Evolutionary conservation across 2,797 vertebrate genomes (phyloP).

Genomic region (Clarias laeviceps): DNA sequence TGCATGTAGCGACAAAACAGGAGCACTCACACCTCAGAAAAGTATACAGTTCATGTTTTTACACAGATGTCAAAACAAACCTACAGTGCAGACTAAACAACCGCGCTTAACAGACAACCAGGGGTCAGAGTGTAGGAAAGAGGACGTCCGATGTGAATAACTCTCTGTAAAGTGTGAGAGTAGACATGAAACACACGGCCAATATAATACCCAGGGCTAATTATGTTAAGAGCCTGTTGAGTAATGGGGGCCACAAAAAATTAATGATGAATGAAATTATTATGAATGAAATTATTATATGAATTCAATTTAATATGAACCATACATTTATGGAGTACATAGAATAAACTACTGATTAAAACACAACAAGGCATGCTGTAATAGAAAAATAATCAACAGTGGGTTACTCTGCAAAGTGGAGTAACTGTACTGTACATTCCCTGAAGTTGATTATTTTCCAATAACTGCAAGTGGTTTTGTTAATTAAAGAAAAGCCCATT

Average conservation of each 20-base stretch:
- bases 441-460: not conserved
- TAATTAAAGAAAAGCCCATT: not conserved
- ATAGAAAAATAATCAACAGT: not conserved
- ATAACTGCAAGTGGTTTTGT: not conserved
- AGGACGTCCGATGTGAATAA: not conserved
- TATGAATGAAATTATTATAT: too few relatives aligned
- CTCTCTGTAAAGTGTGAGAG: not conserved
- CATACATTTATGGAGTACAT: not conserved
- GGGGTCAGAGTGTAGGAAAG: conserved; percentile 54
- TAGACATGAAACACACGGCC: not conserved
- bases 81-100: conserved; percentile 72
- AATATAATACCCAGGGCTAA: not conserved
- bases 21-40: conserved; percentile 17
- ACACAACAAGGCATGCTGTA: not conserved
- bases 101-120: conserved; percentile 27
- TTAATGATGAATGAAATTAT: too few relatives aligned
- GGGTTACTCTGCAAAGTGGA: not conserved
- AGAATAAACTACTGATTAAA: too few relatives aligned
- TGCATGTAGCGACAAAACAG: conserved; percentile 17
- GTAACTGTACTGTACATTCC: not conserved
- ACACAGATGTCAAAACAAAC: conserved; percentile 71
- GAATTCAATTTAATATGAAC: too few relatives aligned
- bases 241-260: not conserved
- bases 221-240: conserved; percentile 15
- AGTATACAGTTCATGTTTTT: conserved; percentile 58